A percentile compares a stretch with the other conserved stretches of the same genome.
Evolutionary conservation across 1,140 invertebrate genomes (phyloP).

Genomic region (Heterodera schachtii): DNA sequence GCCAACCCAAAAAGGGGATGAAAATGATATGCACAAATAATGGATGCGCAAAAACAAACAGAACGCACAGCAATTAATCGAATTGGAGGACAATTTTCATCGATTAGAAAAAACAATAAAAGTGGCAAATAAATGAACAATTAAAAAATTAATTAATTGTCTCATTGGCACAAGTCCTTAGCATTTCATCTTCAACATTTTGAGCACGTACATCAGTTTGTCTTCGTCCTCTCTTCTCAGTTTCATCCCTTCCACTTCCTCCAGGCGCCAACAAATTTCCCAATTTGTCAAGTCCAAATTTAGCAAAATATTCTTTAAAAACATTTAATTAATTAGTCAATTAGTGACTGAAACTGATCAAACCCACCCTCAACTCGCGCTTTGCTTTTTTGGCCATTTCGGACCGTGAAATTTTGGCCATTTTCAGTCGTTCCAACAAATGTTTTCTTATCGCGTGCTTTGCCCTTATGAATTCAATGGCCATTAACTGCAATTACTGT

Average conservation of each 20-base stretch:
- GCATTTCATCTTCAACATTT: constrained; percentile 7
- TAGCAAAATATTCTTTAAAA: background rate
- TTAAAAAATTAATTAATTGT: background rate
- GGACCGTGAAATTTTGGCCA: background rate
- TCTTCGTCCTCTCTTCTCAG: background rate
- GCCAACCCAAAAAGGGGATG: background rate
- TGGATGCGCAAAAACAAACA: too few species aligned
- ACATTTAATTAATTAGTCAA: background rate
- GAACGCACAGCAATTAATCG: background rate
- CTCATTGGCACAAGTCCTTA: background rate
- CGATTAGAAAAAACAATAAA: too few species aligned
- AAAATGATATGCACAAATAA: background rate
- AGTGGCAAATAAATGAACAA: too few species aligned
- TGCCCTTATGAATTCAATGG: background rate
- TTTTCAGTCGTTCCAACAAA: background rate
- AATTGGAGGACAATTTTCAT: background rate
- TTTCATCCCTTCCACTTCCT: background rate
- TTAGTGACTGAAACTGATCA: background rate
- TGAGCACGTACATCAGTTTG: background rate
- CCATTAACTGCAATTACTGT: background rate
- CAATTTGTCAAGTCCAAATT: background rate
- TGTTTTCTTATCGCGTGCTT: background rate
- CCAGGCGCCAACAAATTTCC: background rate
- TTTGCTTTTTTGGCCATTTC: background rate
- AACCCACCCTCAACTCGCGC: background rate